A percentile compares a stretch with the other conserved stretches of the same genome.
Evolutionary conservation across 2,888 invertebrate genomes (phyloP).

Genomic region (Athrips mouffetella): DNA sequence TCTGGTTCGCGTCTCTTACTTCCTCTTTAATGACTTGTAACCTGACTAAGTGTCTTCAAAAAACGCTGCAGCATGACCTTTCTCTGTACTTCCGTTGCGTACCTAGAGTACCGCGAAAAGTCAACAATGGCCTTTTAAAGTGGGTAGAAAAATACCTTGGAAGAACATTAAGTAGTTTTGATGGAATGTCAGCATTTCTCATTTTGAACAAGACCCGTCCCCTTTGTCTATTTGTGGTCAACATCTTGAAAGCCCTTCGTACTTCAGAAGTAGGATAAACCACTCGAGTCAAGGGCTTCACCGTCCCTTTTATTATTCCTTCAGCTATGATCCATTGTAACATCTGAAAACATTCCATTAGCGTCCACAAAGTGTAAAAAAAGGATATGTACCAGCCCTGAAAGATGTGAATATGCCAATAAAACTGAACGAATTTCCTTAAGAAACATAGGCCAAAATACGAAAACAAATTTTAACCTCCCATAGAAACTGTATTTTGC

Average conservation of each 20-base stretch:
- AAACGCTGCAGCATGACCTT: too few relatives aligned
- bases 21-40: too few relatives aligned
- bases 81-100: too few relatives aligned
- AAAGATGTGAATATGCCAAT: too few relatives aligned
- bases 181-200: slow-evolving; percentile 31
- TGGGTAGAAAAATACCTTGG: slow-evolving; percentile 33
- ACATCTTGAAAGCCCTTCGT: slow-evolving; percentile 81
- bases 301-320: slow-evolving; percentile 81
- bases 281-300: slow-evolving; percentile 82
- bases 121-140: neutral
- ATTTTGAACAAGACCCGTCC: slow-evolving; percentile 42
- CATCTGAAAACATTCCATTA: slow-evolving; percentile 68
- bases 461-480: too few relatives aligned
- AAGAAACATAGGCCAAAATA: too few relatives aligned
- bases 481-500: too few relatives aligned
- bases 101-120: neutral
- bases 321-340: slow-evolving; percentile 75
- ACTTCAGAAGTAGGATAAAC: slow-evolving; percentile 81
- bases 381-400: too few relatives aligned
- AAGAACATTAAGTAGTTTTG: slow-evolving; percentile 30
- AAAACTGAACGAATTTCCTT: too few relatives aligned
- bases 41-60: too few relatives aligned
- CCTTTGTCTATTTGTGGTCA: slow-evolving; percentile 81
- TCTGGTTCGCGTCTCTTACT: too few relatives aligned
- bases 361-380: too few relatives aligned